Conservation (phyloP, 2,797 vertebrate genomes). For the Danio albolineatus region DNA sequence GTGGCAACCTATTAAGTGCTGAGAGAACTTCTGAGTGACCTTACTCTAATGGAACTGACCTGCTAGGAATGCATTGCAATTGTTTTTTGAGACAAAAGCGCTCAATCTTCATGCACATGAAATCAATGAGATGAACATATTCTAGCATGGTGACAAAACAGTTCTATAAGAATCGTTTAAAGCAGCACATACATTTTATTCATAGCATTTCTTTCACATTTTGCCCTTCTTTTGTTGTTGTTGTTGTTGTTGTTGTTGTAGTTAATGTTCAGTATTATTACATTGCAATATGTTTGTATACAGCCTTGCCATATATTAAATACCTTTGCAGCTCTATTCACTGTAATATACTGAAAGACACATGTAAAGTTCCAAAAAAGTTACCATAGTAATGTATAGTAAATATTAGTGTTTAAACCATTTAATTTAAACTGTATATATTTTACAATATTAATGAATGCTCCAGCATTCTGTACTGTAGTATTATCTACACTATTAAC, state of each 20-base stretch:
- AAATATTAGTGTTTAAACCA: no score
- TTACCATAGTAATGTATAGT: no score
- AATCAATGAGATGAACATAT: neutral
- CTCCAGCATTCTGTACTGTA: no score
- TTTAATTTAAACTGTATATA: no score
- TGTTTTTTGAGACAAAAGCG: neutral
- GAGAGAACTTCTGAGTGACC: constrained; percentile 25
- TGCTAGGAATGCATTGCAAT: constrained; percentile 18
- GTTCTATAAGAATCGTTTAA: neutral
- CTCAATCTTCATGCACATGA: neutral
- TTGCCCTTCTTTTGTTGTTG: neutral
- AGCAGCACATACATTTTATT: neutral
- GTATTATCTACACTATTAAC: no score
- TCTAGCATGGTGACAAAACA: neutral
- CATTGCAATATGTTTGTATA: neutral
- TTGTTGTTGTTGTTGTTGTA: no score
- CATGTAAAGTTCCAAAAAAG: neutral
- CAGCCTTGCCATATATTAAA: neutral
- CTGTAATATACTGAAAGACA: neutral
- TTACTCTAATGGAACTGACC: constrained; percentile 33
- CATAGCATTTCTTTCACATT: neutral
- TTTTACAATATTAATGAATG: no score
- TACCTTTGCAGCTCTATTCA: neutral
- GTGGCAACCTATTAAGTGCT: constrained; percentile 36
- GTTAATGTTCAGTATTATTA: neutral